Conservation (phyloP, 2,113 vertebrate species). For the Gavia stellata region DNA sequence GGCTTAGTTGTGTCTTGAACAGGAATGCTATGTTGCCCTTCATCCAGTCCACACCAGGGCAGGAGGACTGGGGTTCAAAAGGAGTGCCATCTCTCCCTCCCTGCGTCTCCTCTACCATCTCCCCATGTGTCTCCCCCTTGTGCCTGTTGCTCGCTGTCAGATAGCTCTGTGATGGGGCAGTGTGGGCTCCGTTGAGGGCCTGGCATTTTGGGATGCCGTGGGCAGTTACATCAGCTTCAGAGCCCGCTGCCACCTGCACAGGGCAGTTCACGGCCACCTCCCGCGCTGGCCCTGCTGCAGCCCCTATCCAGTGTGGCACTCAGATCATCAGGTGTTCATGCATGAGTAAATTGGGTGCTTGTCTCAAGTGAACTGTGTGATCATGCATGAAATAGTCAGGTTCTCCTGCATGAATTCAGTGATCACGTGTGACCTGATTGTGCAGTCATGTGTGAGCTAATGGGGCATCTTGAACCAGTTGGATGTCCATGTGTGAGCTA, state of each 20-base stretch:
- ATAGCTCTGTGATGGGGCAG: neutral
- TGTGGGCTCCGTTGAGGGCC: neutral
- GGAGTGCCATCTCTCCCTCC: neutral
- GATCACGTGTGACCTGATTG: neutral
- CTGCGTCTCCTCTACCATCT: neutral
- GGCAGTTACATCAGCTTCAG: neutral
- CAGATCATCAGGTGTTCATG: neutral
- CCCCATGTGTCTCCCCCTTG: neutral
- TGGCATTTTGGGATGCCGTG: neutral
- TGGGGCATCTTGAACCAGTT: neutral
- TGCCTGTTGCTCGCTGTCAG: neutral
- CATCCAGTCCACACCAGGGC: neutral
- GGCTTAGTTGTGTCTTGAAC: neutral
- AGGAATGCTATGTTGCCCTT: neutral
- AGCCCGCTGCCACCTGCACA: neutral
- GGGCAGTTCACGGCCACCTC: neutral
- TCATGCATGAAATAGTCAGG: neutral
- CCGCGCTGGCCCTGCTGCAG: neutral
- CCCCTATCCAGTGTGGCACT: neutral
- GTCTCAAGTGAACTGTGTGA: neutral
- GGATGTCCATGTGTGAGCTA: neutral
- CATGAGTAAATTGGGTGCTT: neutral
- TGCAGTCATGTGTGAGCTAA: neutral
- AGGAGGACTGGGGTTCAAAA: neutral
- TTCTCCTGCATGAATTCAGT: neutral